phyloP scores from a whole-genome alignment of 2,888 invertebrate species.

The Cylindroiulus punctatus region DNA sequence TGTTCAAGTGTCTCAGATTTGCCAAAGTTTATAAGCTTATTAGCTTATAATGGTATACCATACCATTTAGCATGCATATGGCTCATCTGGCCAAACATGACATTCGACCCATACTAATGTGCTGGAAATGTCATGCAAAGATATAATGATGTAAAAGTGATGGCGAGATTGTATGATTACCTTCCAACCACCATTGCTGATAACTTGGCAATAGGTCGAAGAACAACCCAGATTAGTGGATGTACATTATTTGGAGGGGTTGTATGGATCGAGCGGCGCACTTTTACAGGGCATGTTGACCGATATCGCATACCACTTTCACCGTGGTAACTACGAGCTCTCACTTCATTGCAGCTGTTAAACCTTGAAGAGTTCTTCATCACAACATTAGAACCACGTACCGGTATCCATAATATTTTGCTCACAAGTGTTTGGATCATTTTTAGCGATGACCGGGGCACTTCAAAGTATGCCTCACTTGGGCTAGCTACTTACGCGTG shows the following conservation, averaged over 20 bases:
- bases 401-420: background rate
- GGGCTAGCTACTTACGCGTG: too few relatives aligned
- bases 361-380: background rate
- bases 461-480: too few relatives aligned
- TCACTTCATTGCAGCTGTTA: background rate
- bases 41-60: too few relatives aligned
- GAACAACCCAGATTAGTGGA: slow-evolving; percentile 52
- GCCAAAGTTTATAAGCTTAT: too few relatives aligned
- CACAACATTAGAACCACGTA: background rate
- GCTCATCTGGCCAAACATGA: too few relatives aligned
- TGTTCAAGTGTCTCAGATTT: too few relatives aligned
- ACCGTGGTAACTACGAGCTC: background rate
- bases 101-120: too few relatives aligned
- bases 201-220: slow-evolving; percentile 53
- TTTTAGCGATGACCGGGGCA: too few relatives aligned
- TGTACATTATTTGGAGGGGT: background rate
- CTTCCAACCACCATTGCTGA: slow-evolving; percentile 53
- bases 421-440: background rate
- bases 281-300: background rate
- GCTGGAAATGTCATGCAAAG: too few relatives aligned
- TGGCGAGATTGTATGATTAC: too few relatives aligned
- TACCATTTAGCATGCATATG: too few relatives aligned
- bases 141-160: slow-evolving; percentile 26
- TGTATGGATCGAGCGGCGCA: background rate
- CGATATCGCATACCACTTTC: background rate